Conservation (phyloP, 2,888 invertebrate species). For the Conchocele bisecta region DNA sequence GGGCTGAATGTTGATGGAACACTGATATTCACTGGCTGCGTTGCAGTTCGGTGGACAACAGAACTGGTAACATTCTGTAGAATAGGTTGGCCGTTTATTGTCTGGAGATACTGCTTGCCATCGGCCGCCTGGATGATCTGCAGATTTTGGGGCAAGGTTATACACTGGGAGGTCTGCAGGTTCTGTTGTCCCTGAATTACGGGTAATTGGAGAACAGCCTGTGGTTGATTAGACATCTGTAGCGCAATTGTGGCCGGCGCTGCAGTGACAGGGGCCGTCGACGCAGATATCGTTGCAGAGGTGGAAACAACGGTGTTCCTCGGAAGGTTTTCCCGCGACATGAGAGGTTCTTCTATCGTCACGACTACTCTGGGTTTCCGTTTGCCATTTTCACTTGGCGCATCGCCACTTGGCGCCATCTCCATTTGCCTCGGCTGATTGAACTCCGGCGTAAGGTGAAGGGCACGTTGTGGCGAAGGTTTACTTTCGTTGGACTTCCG, state of each 20-base stretch:
- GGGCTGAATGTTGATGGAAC: constrained; percentile 70
- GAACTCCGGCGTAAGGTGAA: constrained; percentile 70
- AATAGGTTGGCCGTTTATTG: too few relatives aligned
- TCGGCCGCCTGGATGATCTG: constrained; percentile 33
- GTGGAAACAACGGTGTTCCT: background rate
- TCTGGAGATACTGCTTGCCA: constrained; percentile 41
- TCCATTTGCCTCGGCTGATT: constrained; percentile 18
- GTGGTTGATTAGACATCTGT: constrained; percentile 53
- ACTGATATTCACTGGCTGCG: constrained; percentile 53
- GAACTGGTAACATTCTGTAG: too few relatives aligned
- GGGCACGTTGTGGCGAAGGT: constrained; percentile 66
- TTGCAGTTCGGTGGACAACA: too few relatives aligned
- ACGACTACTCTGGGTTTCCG: background rate
- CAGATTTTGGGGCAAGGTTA: background rate
- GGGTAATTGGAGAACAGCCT: constrained; percentile 60
- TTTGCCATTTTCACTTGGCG: background rate
- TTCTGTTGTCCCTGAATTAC: too few relatives aligned
- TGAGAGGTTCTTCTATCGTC: constrained; percentile 2
- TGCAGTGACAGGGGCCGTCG: background rate
- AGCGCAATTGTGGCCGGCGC: constrained; percentile 43
- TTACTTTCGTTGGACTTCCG: constrained; percentile 46
- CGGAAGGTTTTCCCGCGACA: background rate
- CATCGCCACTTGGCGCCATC: constrained; percentile 52
- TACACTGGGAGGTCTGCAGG: constrained; percentile 18
- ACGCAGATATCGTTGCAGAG: background rate